Base-by-base conservation (phyloP, 2,113 vertebrate genomes). In the Phoxinus phoxinus region DNA sequence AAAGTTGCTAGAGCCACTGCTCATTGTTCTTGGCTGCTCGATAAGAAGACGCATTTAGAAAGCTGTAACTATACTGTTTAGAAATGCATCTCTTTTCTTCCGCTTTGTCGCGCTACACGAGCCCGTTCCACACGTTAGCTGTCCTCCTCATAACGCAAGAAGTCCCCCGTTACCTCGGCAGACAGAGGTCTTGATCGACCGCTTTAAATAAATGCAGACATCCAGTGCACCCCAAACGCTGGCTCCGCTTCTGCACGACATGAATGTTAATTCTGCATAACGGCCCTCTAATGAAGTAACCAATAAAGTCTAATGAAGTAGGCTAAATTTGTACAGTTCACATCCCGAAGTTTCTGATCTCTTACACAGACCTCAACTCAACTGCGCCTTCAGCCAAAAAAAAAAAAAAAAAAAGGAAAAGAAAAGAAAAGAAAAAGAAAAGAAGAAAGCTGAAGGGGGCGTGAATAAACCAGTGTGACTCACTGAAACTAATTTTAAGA, bases 1-100 rank as follows among this genome's bases (percentile, higher is more conserved):
- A 89, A 97, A 98, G 92, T 94, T 97, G 23, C 95, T 92, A n/a
- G 96, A 95, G 78, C 94, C 95, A 92, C 94, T 91, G 92, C 95
- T 97, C 97, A 98, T 98, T 87, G 93, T 95, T 84, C 89, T 91
- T 85, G 91, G 83, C 90, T 90, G 87, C 89, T 92, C 89, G 44
- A 83, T 89, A 86, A 91, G 88, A 86, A 93, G 93, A 83, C 92
- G 94, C 96, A 96, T 96, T 92, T 84, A 91, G 86, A 15, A 85
- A 46, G 80, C 86, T 86, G 71, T 67, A 3, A 71, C 2, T 72
- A 0, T 53, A 81, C 0, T 0, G 12, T 86, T 73, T 89, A 15
- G 0, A 84, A 56, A 51, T 10, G 51, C 53, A 21, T 85, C 58
- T 25, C 86, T 12, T 63, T 48, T 86, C 48, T 58, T 44, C 35